Evolutionary conservation across 2,113 vertebrate species (phyloP).

Genomic region (Rutilus rutilus): DNA sequence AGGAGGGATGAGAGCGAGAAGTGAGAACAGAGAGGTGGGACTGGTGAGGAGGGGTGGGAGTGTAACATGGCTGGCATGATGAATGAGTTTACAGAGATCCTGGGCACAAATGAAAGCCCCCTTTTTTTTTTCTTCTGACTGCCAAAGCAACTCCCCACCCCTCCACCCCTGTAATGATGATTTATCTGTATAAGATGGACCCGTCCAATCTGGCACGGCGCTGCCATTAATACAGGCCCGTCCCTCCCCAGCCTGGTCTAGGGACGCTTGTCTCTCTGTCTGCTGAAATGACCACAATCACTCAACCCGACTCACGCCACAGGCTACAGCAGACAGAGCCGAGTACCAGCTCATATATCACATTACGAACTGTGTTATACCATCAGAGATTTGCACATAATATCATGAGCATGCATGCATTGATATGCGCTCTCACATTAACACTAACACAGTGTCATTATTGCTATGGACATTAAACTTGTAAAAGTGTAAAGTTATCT

Average conservation of each 20-base stretch:
- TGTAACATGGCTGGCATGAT: slow-evolving; percentile 72
- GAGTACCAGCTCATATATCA: slow-evolving; percentile 35
- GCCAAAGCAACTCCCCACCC: slow-evolving; percentile 29
- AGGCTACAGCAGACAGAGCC: slow-evolving; percentile 67
- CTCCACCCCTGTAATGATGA: slow-evolving; percentile 75
- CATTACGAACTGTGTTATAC: slow-evolving; percentile 33
- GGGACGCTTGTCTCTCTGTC: slow-evolving; percentile 73
- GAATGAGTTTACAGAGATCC: slow-evolving; percentile 79
- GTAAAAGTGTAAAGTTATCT: neutral
- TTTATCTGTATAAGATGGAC: slow-evolving; percentile 82
- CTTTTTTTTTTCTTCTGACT: slow-evolving; percentile 43
- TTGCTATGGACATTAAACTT: neutral
- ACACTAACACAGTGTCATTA: slow-evolving; percentile 46
- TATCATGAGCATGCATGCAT: neutral
- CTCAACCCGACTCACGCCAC: slow-evolving; percentile 69
- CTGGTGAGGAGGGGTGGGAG: slow-evolving; percentile 28
- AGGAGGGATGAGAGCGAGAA: neutral
- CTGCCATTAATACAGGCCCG: slow-evolving; percentile 79
- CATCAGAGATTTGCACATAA: slow-evolving; percentile 45
- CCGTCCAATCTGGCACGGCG: slow-evolving; percentile 75
- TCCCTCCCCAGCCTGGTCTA: slow-evolving; percentile 57
- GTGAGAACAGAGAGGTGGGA: neutral
- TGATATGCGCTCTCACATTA: neutral
- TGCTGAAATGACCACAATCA: slow-evolving; percentile 80
- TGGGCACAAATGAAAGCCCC: slow-evolving; percentile 74